Percentiles rank a stretch among this genome's conserved stretches.
Conservation (phyloP, 2,797 vertebrate species). For the Setipinna tenuifilis region DNA sequence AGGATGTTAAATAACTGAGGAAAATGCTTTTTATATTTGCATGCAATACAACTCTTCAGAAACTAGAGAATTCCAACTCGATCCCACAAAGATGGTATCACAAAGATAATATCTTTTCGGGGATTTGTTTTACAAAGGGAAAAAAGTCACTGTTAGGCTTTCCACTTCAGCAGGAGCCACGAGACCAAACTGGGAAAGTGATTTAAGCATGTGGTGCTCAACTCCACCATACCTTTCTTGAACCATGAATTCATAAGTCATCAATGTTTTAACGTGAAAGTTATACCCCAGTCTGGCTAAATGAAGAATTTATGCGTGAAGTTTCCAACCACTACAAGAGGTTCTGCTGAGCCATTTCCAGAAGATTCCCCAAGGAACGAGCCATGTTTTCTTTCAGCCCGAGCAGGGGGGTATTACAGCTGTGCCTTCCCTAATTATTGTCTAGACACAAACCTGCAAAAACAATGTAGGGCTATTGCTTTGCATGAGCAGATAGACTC, state of each 20-base stretch:
- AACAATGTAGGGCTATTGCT: not conserved
- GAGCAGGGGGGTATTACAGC: not conserved
- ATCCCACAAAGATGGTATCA: not conserved
- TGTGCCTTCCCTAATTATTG: conserved; percentile 21
- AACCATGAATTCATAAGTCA: conserved; percentile 37
- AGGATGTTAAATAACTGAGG: not conserved
- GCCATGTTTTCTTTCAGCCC: not conserved
- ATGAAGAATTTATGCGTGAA: not conserved
- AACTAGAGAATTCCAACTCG: not conserved
- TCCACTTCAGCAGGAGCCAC: not conserved
- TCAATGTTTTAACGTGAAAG: conserved; percentile 53
- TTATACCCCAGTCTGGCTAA: not conserved
- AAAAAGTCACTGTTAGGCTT: not conserved
- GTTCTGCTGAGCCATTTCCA: conserved; percentile 25
- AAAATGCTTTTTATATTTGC: not conserved
- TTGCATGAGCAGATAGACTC: not conserved
- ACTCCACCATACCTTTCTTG: conserved; percentile 24
- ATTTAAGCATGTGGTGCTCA: not conserved
- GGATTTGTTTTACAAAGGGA: not conserved
- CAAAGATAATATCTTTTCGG: not conserved
- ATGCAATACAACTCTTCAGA: not conserved
- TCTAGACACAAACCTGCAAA: conserved; percentile 22
- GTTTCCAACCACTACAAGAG: conserved; percentile 2
- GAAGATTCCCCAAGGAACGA: not conserved
- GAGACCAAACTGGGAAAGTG: not conserved